Conservation (phyloP, 2,888 invertebrate genomes). For the Volucella zonaria region DNA sequence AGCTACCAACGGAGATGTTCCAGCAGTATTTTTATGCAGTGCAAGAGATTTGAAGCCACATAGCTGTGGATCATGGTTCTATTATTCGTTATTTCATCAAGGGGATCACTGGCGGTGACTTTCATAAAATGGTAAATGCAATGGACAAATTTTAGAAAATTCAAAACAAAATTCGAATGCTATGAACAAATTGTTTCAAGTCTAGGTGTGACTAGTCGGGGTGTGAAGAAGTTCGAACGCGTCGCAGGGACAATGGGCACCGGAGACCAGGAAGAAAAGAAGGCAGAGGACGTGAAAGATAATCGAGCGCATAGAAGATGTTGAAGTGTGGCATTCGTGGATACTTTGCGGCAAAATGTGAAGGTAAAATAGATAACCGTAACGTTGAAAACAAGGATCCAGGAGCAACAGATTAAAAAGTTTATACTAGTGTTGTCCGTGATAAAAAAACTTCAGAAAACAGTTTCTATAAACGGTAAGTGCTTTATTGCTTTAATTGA, state of each 20-base stretch:
- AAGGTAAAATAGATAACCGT: slow-evolving; percentile 1
- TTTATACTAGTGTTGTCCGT: neutral
- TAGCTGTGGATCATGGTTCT: no score
- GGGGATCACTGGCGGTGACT: no score
- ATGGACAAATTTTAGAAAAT: slow-evolving; percentile 5
- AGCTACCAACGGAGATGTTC: no score
- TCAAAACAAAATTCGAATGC: no score
- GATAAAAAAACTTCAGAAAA: neutral
- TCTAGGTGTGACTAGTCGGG: neutral
- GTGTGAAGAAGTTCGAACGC: neutral
- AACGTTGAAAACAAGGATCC: neutral
- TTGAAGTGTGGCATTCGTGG: slow-evolving; percentile 7
- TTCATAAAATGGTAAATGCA: neutral
- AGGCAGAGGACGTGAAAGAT: neutral
- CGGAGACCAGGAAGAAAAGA: neutral
- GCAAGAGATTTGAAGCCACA: no score
- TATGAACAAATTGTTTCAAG: no score
- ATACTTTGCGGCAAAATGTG: slow-evolving; percentile 5
- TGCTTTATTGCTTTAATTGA: no score
- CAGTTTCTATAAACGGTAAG: no score
- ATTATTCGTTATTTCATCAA: no score
- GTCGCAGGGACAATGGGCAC: neutral
- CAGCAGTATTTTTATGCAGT: no score
- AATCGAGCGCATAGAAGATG: slow-evolving; percentile 3
- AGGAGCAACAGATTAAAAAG: neutral